Base-by-base conservation (phyloP, 2,113 vertebrate genomes). In the Otolemur garnettii region DNA sequence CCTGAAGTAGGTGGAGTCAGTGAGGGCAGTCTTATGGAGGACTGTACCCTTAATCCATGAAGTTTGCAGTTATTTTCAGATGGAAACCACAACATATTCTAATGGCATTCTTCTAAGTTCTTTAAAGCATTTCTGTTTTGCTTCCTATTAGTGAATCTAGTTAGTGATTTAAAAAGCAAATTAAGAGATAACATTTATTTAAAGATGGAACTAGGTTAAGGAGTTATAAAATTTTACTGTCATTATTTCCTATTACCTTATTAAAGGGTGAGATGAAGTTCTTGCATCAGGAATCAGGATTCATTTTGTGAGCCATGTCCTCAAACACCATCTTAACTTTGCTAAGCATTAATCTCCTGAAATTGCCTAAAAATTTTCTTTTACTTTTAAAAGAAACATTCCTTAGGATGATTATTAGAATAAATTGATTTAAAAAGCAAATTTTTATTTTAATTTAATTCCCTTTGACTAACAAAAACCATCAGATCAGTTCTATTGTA, bases 371-470 rank as follows among this genome's bases (percentile, higher is more conserved):
- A 59, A 66, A 55, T 14, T 2, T 7, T 81, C 3, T 8, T 86
- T 83, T 78, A 82, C 5, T 69, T 71, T 15, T 60, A 78, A 89
- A 77, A 72, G 33, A 72, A 88, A 24, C 57, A 82, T 86, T 96
- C 71, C 26, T 94, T 82, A 79, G 22, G 22, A 80, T 84, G 1
- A 90, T 90, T 96, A 96, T 64, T 21, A 89, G n/a, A 84, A 96
- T 80, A 92, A 91, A 84, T 3, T 62, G 55, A 85, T 72, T 90
- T 91, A 21, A 85, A 93, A 90, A 85, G 75, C 12, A 82, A 45
- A 69, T 79, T 96, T 92, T 30, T 78, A 45, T 71, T 79, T 62
- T 59, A 42, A 57, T 21, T 68, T 82, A 91, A 33, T 7, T 75
- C 22, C 75, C 30, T 80, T 89, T 78, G 75, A 33, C 26, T 78